A percentile compares a stretch with the other conserved stretches of the same genome.
Evolutionary conservation across 2,888 invertebrate genomes (phyloP).

Genomic region (Pyrochroa serraticornis): DNA sequence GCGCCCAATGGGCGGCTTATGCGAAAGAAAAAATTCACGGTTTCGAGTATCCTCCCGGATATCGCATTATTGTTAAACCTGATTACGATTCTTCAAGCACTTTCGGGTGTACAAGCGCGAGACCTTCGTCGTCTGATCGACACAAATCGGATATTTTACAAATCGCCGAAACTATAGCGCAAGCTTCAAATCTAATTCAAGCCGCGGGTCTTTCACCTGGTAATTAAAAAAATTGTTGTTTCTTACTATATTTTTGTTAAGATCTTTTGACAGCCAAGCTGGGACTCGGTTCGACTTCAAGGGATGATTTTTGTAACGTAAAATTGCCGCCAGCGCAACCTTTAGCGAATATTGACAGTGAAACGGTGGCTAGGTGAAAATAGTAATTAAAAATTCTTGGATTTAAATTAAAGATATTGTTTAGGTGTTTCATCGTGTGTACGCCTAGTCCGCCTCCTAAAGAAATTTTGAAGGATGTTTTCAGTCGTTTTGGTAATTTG

Average conservation of each 20-base stretch:
- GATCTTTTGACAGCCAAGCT: slow-evolving; percentile 37
- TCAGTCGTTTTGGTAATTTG: slow-evolving; percentile 88
- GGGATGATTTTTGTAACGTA: slow-evolving; percentile 64
- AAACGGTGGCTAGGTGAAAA: slow-evolving; percentile 66
- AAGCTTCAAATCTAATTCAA: slow-evolving; percentile 77
- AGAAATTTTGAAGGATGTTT: slow-evolving; percentile 82
- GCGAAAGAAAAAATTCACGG: slow-evolving; percentile 86
- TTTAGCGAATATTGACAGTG: slow-evolving; percentile 70
- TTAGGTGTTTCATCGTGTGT: slow-evolving; percentile 70
- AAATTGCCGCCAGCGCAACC: slow-evolving; percentile 76
- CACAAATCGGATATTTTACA: slow-evolving; percentile 66
- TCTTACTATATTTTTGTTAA: slow-evolving; percentile 14
- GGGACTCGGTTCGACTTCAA: slow-evolving; percentile 17
- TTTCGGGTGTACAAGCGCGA: slow-evolving; percentile 5
- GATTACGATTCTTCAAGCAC: slow-evolving; percentile 54
- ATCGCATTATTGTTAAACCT: slow-evolving; percentile 77
- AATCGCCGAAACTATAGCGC: slow-evolving; percentile 76
- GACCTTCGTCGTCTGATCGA: slow-evolving; percentile 34
- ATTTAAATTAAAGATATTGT: background rate
- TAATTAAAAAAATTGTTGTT: slow-evolving; percentile 25
- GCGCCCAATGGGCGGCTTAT: slow-evolving; percentile 74
- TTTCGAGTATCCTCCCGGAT: slow-evolving; percentile 91
- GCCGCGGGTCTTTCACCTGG: slow-evolving; percentile 61
- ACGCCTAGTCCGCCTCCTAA: slow-evolving; percentile 73
- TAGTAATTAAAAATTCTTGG: background rate